A percentile compares a stretch with the other conserved stretches of the same genome.
Conservation (phyloP, 2,797 vertebrate genomes). For the Lemur catta region DNA sequence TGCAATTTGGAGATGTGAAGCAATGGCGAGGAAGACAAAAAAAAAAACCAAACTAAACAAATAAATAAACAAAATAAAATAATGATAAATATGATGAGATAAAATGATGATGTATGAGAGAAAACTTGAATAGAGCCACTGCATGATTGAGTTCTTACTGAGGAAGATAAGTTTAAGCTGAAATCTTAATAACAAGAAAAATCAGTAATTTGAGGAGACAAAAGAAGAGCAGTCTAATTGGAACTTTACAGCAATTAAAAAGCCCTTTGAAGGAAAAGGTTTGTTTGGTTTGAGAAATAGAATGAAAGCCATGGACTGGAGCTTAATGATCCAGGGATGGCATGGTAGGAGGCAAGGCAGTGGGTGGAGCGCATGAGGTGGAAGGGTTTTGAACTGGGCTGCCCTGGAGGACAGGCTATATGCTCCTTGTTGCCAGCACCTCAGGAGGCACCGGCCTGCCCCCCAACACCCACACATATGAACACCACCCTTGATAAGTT, state of each 20-base stretch:
- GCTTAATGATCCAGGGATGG: fast-evolving
- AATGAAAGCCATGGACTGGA: not conserved
- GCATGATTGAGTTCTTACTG: not conserved
- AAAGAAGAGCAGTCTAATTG: not conserved
- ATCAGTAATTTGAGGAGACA: not conserved
- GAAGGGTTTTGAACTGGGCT: not conserved
- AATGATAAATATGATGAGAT: not conserved
- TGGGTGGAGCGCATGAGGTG: fast-evolving
- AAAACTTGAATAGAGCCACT: not conserved
- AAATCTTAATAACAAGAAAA: not conserved
- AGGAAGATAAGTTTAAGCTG: not conserved
- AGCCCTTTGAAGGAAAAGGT: not conserved
- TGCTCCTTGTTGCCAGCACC: not conserved
- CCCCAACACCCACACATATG: fast-evolving
- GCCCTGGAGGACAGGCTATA: no score
- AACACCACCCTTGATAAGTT: not conserved
- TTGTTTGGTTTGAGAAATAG: not conserved
- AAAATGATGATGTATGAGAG: not conserved
- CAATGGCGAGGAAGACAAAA: not conserved
- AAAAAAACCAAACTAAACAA: not conserved
- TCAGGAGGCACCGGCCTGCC: not conserved
- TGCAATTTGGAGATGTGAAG: not conserved
- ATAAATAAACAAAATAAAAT: not conserved
- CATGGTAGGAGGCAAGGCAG: fast-evolving
- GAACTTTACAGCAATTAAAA: not conserved